A percentile compares a stretch with the other conserved stretches of the same genome.
phyloP scores from a whole-genome alignment of 2,888 invertebrate genomes.

The Mesorhabditis spiculigera region DNA sequence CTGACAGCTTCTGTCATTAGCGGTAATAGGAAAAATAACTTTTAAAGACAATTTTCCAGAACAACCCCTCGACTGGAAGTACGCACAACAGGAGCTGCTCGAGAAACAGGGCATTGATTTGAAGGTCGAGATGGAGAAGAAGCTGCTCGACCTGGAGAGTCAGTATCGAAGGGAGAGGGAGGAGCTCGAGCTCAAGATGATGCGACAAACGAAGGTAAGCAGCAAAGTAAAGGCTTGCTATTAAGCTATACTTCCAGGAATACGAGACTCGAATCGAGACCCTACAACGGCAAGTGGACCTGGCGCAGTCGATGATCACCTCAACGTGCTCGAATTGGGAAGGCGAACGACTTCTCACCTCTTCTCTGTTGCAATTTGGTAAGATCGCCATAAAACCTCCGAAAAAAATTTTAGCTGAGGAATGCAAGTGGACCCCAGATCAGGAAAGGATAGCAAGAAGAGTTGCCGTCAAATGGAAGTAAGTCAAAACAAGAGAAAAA shows the following conservation, averaged over 20 bases:
- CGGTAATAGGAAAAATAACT: neutral
- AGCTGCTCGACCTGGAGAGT: slow-evolving; percentile 85
- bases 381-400: neutral
- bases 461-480: slow-evolving; percentile 95
- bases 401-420: slow-evolving; percentile 68
- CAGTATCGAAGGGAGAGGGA: slow-evolving; percentile 93
- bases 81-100: slow-evolving; percentile 90
- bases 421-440: slow-evolving; percentile 86
- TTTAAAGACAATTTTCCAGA: slow-evolving; percentile 20
- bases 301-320: slow-evolving; percentile 58
- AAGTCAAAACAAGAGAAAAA: neutral
- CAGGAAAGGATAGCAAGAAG: slow-evolving; percentile 89
- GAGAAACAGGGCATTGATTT: slow-evolving; percentile 97
- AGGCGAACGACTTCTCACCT: slow-evolving; percentile 52
- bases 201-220: slow-evolving; percentile 88
- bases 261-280: slow-evolving; percentile 97
- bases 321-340: slow-evolving; percentile 55
- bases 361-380: slow-evolving; percentile 44
- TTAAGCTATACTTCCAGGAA: slow-evolving; percentile 67
- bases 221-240: neutral
- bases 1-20: slow-evolving; percentile 19
- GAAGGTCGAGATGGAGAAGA: slow-evolving; percentile 94
- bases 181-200: slow-evolving; percentile 90
- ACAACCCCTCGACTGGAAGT: slow-evolving; percentile 93
- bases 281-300: slow-evolving; percentile 90